phyloP scores from a whole-genome alignment of 2,797 vertebrate genomes.

The Acomys russatus region DNA sequence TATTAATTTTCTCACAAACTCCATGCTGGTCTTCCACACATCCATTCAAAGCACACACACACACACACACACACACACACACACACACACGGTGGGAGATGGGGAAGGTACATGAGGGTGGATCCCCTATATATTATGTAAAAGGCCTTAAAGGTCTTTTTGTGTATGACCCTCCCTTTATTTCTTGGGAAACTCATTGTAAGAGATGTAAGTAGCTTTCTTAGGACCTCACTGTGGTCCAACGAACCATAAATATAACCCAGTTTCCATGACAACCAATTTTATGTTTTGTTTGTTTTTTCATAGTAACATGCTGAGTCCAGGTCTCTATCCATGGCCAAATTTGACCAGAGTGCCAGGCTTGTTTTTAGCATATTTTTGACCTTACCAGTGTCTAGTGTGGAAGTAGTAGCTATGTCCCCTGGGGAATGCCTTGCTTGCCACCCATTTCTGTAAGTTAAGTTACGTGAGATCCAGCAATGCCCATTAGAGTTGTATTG shows the following conservation, averaged over 20 bases:
- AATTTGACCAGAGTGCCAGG: background rate
- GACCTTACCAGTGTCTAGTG: background rate
- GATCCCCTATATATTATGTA: background rate
- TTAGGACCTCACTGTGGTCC: background rate
- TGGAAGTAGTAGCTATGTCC: background rate
- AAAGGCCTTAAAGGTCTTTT: background rate
- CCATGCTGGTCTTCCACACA: background rate
- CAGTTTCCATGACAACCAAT: constrained; percentile 7
- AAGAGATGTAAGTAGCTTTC: background rate
- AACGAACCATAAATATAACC: background rate
- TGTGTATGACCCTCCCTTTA: background rate
- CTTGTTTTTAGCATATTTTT: background rate
- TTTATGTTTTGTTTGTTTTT: constrained; percentile 20
- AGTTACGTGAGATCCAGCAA: background rate
- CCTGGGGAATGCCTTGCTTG: background rate
- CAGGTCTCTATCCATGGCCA: background rate
- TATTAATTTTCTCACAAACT: background rate
- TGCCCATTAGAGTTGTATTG: background rate
- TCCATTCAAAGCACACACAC: background rate
- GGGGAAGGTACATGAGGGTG: background rate
- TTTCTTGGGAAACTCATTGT: background rate
- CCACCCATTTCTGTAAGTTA: background rate
- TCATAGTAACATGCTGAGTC: background rate
- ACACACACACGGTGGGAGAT: background rate
- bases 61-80: background rate